phyloP scores from a whole-genome alignment of 2,888 invertebrate species.

The Rotaria sp. region DNA sequence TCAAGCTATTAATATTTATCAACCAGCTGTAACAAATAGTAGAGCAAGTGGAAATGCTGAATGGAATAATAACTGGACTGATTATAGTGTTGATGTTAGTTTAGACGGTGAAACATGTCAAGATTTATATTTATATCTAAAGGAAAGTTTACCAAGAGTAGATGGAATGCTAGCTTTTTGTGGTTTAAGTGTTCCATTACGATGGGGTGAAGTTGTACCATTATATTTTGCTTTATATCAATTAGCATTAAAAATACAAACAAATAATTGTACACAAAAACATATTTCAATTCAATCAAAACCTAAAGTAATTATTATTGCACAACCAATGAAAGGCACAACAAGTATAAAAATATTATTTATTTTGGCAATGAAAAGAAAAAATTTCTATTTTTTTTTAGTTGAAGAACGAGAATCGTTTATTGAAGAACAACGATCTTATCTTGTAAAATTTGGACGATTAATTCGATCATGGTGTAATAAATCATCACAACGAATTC shows the following conservation, averaged over 20 bases:
- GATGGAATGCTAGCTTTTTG: conserved; percentile 5
- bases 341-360: background rate
- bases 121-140: background rate
- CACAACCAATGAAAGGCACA: background rate
- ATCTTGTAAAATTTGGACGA: background rate
- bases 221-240: conserved; percentile 2
- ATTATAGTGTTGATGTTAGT: background rate
- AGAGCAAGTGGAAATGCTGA: background rate
- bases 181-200: background rate
- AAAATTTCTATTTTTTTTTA: background rate
- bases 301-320: conserved; percentile 13
- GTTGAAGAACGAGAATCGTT: background rate
- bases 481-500: background rate
- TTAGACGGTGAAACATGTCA: background rate
- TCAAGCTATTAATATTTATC: background rate
- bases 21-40: background rate
- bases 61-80: background rate
- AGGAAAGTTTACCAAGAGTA: background rate
- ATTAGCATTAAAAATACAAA: background rate
- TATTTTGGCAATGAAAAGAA: too few species aligned
- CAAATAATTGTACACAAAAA: background rate
- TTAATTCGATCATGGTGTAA: conserved; percentile 14
- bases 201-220: conserved; percentile 23
- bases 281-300: background rate
- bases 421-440: background rate